Evolutionary conservation across 2,113 vertebrate genomes (phyloP), one percentile per base, ranked within the genome.

Genomic region (Barnardius zonarius): DNA sequence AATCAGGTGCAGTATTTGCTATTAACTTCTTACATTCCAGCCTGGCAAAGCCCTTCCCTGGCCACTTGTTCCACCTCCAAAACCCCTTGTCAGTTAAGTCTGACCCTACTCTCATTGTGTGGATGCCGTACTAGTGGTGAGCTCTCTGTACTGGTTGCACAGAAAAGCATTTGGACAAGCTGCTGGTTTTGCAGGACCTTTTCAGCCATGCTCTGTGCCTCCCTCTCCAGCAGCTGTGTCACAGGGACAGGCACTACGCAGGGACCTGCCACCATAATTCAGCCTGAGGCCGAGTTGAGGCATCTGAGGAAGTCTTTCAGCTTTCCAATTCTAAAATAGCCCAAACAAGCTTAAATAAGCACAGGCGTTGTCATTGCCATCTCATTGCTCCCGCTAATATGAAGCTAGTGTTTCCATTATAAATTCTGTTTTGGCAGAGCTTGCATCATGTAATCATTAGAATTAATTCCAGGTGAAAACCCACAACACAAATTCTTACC

Each of bases 391-490:
- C 63, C 44, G 25, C 63, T 88, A 62, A 87, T 86, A 72, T 27
- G 43, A 83, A 92, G 68, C 72, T 86, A 94, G 33, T 55, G 55
- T 82, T 93, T 86, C 77, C 49, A 70, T 73, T 90, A 88, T 46
- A 88, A 93, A 62, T 17, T 74, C 67, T 5, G 4, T 44, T 95
- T 92, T 91, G 52, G 70, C 76, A 91, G 64, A 75, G 67, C 48
- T 86, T 85, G n/a, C 49, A 57, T 83, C 64, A 92, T 52, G 49
- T 67, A 90, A 81, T 73, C 41, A 63, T 73, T 94, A 69, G 90
- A 94, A 95, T 69, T 13, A 90, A 83, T 91, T 93, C 88, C 95
- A 94, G 82, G 80, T 87, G 79, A 69, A 95, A 95, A 61, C 35
- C 54, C 64, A 64, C 74, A 93, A 72, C 3, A 9, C 33, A 72